These are phyloP conservation scores for Notospermus geniculatus DNA, from an alignment of 1,140 invertebrate species.

Conservation along the genomic window DNA sequence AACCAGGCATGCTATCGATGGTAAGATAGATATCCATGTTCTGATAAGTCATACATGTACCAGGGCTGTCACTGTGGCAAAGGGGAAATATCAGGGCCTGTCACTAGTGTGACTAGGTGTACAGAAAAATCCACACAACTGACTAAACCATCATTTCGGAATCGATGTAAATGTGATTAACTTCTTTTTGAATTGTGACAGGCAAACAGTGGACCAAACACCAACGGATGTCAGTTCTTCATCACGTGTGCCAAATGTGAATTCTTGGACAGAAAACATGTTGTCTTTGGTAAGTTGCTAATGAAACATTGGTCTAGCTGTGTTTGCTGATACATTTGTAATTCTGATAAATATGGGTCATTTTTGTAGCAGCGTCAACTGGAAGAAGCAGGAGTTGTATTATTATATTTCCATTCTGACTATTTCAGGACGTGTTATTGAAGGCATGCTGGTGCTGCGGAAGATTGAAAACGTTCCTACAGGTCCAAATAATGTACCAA, in stretches of 20 bases:
- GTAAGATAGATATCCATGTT: too few relatives aligned
- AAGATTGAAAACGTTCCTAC: constrained; percentile 99
- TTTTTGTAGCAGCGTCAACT: background rate
- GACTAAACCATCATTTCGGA: too few relatives aligned
- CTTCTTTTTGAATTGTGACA: constrained; percentile 34
- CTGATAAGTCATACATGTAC: too few relatives aligned
- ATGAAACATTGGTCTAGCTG: background rate
- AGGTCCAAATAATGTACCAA: constrained; percentile 98
- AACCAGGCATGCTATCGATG: constrained; percentile 96
- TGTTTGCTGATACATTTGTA: too few relatives aligned
- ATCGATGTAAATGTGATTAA: too few relatives aligned
- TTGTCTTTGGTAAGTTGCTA: constrained; percentile 82
- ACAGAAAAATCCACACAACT: too few relatives aligned
- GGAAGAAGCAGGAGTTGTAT: background rate
- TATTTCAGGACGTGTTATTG: constrained; percentile 72
- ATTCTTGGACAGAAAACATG: constrained; percentile 96
- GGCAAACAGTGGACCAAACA: constrained; percentile 96
- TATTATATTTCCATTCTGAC: constrained; percentile 21
- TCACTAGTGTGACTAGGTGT: too few relatives aligned
- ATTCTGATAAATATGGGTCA: background rate
- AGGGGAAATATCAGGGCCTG: too few relatives aligned
- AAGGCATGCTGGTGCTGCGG: constrained; percentile 90
- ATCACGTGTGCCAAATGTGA: constrained; percentile 69
- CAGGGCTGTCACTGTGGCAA: too few relatives aligned
- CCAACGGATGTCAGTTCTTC: constrained; percentile 98